Evolutionary conservation across 2,113 vertebrate genomes (phyloP), one percentile per base, ranked within the genome.

Genomic region (Danionella cerebrum): DNA sequence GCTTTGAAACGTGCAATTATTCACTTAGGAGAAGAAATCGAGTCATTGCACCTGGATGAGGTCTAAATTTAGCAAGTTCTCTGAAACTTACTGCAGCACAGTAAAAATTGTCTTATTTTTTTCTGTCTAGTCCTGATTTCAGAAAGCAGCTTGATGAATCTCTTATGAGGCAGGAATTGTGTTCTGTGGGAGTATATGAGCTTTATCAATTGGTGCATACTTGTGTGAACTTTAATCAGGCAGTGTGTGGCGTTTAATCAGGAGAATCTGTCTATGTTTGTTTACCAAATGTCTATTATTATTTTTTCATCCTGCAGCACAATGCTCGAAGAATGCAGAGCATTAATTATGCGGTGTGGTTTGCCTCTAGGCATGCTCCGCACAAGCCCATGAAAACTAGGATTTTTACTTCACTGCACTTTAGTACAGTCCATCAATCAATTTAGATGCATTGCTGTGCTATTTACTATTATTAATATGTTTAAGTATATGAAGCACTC

Each of bases 1-100:
- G n/a, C n/a, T n/a, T n/a, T n/a, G n/a, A n/a, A n/a, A n/a, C n/a
- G n/a, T n/a, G n/a, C n/a, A n/a, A n/a, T n/a, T n/a, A n/a, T n/a
- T n/a, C n/a, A n/a, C n/a, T n/a, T n/a, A n/a, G n/a, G n/a, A n/a
- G n/a, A n/a, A n/a, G n/a, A n/a, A n/a, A n/a, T n/a, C n/a, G n/a
- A n/a, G n/a, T n/a, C n/a, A n/a, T 42, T 39, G 69, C 36, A 48
- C 68, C 65, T 68, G 67, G 59, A 48, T 48, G 55, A 59, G 16
- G 36, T 42, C 25, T 57, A 83, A 79, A 83, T 80, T 78, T 44
- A 75, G 78, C 52, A 41, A 12, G 54, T 70, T 65, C 55, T 65
- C 70, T 65, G 19, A 59, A 77, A 8, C 38, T 65, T n/a, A 25
- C 54, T 54, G 27, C 27, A 42, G 36, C 12, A 69, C 50, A 70